phyloP scores from a whole-genome alignment of 2,113 vertebrate genomes.

The Myotis yumanensis region DNA sequence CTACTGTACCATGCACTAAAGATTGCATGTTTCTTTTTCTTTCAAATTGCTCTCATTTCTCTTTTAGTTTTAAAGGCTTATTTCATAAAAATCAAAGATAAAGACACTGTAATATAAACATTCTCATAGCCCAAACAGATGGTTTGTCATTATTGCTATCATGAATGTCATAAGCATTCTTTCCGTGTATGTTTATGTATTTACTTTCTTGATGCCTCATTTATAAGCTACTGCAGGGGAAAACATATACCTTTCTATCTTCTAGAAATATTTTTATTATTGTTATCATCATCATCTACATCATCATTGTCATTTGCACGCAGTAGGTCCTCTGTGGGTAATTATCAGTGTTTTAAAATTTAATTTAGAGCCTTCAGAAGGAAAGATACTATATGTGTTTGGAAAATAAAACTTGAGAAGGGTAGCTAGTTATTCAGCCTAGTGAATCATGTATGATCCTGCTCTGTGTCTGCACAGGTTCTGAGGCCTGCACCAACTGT shows the following conservation, averaged over 20 bases:
- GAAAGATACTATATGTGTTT: neutral
- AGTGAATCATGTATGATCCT: neutral
- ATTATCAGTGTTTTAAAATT: neutral
- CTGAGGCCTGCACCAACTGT: neutral
- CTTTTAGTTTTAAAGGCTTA: slow-evolving; percentile 22
- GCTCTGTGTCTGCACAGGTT: neutral
- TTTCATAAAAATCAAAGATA: slow-evolving; percentile 2
- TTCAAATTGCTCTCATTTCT: neutral
- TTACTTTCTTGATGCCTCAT: neutral
- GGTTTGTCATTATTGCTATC: neutral
- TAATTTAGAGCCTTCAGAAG: neutral
- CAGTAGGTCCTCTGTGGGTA: neutral
- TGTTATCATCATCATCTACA: neutral
- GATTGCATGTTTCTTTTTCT: neutral
- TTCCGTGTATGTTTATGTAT: neutral
- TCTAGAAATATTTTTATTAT: neutral
- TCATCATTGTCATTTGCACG: neutral
- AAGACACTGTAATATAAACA: neutral
- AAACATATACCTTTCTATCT: neutral
- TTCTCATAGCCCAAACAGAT: neutral
- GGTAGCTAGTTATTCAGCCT: neutral
- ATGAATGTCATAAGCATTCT: neutral
- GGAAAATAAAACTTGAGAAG: neutral
- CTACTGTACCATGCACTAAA: neutral
- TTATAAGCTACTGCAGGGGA: neutral